Base-by-base conservation (phyloP, 1,140 invertebrate species). In the Drosophila kohkoa region DNA sequence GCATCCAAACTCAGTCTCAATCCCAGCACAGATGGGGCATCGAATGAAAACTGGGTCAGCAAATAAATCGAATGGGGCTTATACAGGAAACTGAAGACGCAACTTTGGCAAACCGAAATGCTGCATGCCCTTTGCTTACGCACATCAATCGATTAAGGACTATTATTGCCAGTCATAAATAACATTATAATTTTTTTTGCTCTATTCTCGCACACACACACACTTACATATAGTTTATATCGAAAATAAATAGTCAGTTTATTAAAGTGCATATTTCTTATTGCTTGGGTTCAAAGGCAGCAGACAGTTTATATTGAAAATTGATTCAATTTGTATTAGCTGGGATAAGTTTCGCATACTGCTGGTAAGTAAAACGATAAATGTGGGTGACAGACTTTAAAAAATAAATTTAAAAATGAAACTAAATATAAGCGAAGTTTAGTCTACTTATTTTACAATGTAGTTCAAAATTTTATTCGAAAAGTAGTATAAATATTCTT, bases 41-140 rank as follows among this genome's bases (percentile, higher is more conserved):
- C 46, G 46, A 49, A 48, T 79, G 69, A 72, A 87, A 87, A 88
- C 80, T 88, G 83, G 83, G 83, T 87, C 83, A 88, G 77, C 83
- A 88, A 75, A 87, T 88, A 87, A 88, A 87, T 87, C 83, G 83
- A 87, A 88, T 25, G 70, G 58, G 80, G 83, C 83, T 87, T 74
- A 74, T 62, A 60, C 13, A 41, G 20, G 13, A 69, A 43, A 55
- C 49, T 46, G 30, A 68, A 46, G 49, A 43, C 52, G 46, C 49
- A 69, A 68, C 46, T 68, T 60, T 45, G 28, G 3, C 55, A 32
- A 35, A 43, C 65, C 57, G 49, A 74, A 74, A 62, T 69, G 51
- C 52, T 69, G 43, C 65, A 74, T 74, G 49, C 71, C 20, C 71
- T 68, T 74, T 20, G 11, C 58, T 28, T 11, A n/a, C 41, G 35